phyloP scores from a whole-genome alignment of 2,888 invertebrate genomes.

The Zaprionus obscuricornis region DNA sequence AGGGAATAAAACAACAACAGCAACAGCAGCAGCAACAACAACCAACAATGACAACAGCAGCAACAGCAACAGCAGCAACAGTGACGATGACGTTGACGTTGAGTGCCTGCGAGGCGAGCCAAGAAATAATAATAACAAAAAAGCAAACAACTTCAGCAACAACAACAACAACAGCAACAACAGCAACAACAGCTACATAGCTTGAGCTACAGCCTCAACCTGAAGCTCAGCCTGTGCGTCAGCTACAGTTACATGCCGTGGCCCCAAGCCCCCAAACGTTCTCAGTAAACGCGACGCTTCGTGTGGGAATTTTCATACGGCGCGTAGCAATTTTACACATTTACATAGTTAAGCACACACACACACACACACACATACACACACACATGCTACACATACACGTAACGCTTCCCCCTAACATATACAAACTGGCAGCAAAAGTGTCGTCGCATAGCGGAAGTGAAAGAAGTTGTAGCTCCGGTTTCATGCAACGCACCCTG shows the following conservation, averaged over 20 bases:
- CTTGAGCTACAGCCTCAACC: too few species aligned
- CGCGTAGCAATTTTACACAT: constrained; percentile 78
- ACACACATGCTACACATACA: constrained; percentile 2
- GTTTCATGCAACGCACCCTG: neutral
- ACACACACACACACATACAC: constrained; percentile 12
- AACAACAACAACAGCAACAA: too few species aligned
- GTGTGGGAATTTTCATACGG: constrained; percentile 72
- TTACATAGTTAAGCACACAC: constrained; percentile 72
- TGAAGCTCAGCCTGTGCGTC: constrained; percentile 15
- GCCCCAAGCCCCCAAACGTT: neutral
- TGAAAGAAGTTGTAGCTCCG: constrained; percentile 68
- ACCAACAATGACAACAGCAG: constrained; percentile 9
- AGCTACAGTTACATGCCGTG: constrained; percentile 1
- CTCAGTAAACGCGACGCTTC: constrained; percentile 26
- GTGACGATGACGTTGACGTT: constrained; percentile 54
- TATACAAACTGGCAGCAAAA: constrained; percentile 43
- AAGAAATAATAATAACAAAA: constrained; percentile 74
- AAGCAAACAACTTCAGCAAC: constrained; percentile 70
- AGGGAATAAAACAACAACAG: constrained; percentile 31
- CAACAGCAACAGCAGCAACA: constrained; percentile 17
- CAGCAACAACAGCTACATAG: too few species aligned
- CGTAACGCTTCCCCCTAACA: neutral
- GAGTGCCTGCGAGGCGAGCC: constrained; percentile 62
- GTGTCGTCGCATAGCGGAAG: constrained; percentile 72
- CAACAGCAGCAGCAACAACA: constrained; percentile 28